Conservation (phyloP, 2,888 invertebrate genomes). For the Magallana nippona region DNA sequence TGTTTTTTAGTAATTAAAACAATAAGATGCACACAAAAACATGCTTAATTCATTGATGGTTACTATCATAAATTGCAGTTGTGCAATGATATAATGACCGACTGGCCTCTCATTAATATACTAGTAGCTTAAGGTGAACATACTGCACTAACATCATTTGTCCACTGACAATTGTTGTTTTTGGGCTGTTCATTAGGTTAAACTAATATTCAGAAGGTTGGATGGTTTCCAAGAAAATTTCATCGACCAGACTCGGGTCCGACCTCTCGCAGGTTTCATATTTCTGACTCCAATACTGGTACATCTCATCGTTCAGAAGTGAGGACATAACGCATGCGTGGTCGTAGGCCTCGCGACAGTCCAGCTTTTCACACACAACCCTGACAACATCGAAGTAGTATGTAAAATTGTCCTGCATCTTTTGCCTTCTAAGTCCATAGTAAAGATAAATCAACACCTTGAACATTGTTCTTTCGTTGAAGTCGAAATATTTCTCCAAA, state of each 20-base stretch:
- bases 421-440: not conserved
- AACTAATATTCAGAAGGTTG: not conserved
- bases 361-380: not conserved
- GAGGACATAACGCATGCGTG: not conserved
- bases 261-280: not conserved
- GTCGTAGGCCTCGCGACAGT: not conserved
- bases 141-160: not conserved
- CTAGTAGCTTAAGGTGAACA: no score
- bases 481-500: constrained; percentile 10
- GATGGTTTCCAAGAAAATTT: not conserved
- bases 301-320: not conserved
- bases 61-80: no score
- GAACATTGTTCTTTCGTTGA: constrained; percentile 26
- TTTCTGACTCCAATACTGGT: not conserved
- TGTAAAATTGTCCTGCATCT: not conserved
- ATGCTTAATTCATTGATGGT: no score
- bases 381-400: not conserved
- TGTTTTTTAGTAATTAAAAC: no score
- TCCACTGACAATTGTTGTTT: no score
- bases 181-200: no score
- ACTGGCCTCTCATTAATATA: no score
- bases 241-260: not conserved
- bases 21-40: no score
- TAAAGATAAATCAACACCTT: constrained; percentile 34
- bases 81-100: no score